These are phyloP conservation scores for Myxocyprinus asiaticus DNA, from an alignment of 2,113 vertebrate genomes.

Conservation along the genomic window DNA sequence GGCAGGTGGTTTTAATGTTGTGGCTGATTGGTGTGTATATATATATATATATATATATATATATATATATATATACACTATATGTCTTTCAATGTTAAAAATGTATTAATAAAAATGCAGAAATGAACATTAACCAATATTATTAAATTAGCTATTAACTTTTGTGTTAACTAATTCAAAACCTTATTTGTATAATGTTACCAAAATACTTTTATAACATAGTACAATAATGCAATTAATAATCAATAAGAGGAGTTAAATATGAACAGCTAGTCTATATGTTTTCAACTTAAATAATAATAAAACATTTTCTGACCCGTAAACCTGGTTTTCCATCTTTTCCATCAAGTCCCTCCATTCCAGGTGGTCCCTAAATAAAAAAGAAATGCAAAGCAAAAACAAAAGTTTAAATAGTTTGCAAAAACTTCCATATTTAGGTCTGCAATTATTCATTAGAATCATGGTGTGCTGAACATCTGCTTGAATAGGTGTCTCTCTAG, in stretches of 20 bases:
- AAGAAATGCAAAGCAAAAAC: background rate
- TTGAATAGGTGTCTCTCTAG: background rate
- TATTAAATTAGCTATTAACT: no score
- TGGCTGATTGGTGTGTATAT: no score
- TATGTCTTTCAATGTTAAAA: no score
- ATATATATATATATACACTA: no score
- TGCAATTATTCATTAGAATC: no score
- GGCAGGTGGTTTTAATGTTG: no score
- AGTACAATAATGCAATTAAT: background rate
- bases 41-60: no score
- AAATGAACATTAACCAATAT: no score
- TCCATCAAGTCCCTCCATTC: constrained; percentile 89
- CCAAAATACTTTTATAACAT: no score
- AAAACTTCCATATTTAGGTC: no score
- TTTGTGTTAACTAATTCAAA: background rate
- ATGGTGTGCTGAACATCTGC: background rate
- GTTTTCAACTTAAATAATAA: background rate
- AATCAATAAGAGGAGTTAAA: background rate
- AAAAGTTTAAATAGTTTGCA: no score
- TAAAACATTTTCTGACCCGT: constrained; percentile 73
- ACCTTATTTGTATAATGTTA: background rate
- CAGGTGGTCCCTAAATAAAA: constrained; percentile 82
- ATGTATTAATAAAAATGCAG: no score
- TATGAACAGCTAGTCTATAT: background rate
- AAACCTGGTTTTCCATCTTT: constrained; percentile 90